These are phyloP conservation scores for Malthinus seriepunctatus DNA, from an alignment of 2,888 invertebrate species.

Conservation along the genomic window DNA sequence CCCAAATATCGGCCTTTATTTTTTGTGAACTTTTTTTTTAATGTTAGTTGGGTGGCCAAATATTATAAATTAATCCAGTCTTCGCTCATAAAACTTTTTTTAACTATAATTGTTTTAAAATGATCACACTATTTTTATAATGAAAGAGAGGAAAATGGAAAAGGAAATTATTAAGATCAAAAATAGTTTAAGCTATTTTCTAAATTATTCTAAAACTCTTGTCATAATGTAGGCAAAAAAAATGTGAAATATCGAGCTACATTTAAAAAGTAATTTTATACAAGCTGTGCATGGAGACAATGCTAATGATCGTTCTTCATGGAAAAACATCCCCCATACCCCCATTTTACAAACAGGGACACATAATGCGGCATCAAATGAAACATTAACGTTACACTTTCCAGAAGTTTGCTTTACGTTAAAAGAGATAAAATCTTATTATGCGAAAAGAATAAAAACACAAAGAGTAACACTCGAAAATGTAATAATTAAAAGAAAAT, in stretches of 20 bases:
- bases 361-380: conserved; percentile 23
- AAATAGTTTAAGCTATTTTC: conserved; percentile 3
- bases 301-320: conserved; percentile 31
- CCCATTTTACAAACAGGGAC: conserved; percentile 2
- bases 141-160: too few relatives aligned
- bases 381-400: conserved; percentile 28
- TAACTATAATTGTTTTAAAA: too few relatives aligned
- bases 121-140: too few relatives aligned
- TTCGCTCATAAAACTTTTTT: too few relatives aligned
- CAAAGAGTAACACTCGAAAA: background rate
- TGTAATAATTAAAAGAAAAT: background rate
- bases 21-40: too few relatives aligned
- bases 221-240: conserved; percentile 21
- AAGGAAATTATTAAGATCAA: background rate
- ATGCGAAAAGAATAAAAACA: conserved; percentile 20
- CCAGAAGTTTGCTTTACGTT: conserved; percentile 17
- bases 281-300: conserved; percentile 31
- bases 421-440: conserved; percentile 17
- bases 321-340: conserved; percentile 16
- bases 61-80: too few relatives aligned
- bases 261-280: conserved; percentile 30
- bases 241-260: conserved; percentile 28
- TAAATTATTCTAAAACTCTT: background rate
- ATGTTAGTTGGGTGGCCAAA: too few relatives aligned
- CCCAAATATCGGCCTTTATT: too few relatives aligned